Percentiles rank a stretch among this genome's conserved stretches.
Conservation (phyloP, 2,113 vertebrate species). For the Erythrolamprus reginae region DNA sequence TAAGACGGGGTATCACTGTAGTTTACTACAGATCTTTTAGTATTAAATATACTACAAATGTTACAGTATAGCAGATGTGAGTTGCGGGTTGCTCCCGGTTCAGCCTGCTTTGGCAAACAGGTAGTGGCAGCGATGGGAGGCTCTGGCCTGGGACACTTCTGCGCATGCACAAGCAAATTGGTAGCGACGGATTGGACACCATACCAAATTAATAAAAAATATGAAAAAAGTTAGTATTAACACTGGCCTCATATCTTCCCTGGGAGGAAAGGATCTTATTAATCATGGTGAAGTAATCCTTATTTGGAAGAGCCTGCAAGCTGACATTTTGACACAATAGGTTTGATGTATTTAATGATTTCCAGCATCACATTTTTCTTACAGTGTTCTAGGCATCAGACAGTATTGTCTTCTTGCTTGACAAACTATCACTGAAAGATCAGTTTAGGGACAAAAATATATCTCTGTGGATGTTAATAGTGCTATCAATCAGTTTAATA, state of each 20-base stretch:
- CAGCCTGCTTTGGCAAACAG: too few species aligned
- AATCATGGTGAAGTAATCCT: not conserved
- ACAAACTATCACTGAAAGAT: not conserved
- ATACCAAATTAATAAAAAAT: not conserved
- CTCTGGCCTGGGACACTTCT: too few species aligned
- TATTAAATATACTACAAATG: not conserved
- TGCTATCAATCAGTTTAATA: not conserved
- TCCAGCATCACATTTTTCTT: not conserved
- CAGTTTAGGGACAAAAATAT: not conserved
- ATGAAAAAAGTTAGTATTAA: not conserved
- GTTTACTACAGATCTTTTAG: not conserved
- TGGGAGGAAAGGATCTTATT: not conserved
- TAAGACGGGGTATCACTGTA: too few species aligned
- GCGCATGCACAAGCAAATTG: too few species aligned
- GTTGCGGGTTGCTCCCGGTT: too few species aligned
- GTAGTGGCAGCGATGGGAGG: too few species aligned
- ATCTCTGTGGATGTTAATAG: not conserved
- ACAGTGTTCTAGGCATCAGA: not conserved
- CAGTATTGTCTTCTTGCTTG: not conserved
- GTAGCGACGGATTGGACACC: not conserved
- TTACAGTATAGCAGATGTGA: not conserved
- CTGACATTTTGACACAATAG: not conserved
- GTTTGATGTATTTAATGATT: not conserved
- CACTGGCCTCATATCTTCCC: not conserved
- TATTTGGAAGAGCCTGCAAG: not conserved